Conservation (phyloP, 2,797 vertebrate species). For the Myotis findleyi region DNA sequence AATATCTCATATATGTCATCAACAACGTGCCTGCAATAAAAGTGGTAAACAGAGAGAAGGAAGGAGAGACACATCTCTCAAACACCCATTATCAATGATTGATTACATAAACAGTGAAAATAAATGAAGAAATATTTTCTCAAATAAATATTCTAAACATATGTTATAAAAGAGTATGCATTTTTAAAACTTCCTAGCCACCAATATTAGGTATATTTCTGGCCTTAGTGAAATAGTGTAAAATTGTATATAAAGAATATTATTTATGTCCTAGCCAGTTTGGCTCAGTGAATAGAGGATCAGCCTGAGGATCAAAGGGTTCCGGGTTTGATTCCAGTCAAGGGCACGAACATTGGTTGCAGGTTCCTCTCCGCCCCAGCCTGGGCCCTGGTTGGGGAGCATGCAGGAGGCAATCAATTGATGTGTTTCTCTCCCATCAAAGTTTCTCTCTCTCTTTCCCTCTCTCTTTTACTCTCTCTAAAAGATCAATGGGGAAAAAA, state of each 20-base stretch:
- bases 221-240: constrained; percentile 17
- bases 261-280: neutral
- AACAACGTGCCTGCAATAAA: neutral
- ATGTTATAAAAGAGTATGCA: neutral
- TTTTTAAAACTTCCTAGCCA: neutral
- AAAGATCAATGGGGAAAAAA: too few species aligned
- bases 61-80: neutral
- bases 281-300: too few species aligned
- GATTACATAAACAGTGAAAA: neutral
- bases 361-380: too few species aligned
- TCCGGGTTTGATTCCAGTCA: too few species aligned
- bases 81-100: neutral
- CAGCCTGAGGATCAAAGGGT: too few species aligned
- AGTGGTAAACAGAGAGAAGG: neutral
- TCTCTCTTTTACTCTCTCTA: too few species aligned
- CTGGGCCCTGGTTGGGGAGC: too few species aligned
- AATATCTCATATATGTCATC: neutral
- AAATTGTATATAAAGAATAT: neutral
- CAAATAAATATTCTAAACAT: neutral
- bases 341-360: too few species aligned
- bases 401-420: too few species aligned
- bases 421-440: too few species aligned
- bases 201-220: neutral
- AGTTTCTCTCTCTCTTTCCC: too few species aligned
- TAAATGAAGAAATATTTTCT: neutral